phyloP scores from a whole-genome alignment of 2,113 vertebrate species.

The Columba livia region DNA sequence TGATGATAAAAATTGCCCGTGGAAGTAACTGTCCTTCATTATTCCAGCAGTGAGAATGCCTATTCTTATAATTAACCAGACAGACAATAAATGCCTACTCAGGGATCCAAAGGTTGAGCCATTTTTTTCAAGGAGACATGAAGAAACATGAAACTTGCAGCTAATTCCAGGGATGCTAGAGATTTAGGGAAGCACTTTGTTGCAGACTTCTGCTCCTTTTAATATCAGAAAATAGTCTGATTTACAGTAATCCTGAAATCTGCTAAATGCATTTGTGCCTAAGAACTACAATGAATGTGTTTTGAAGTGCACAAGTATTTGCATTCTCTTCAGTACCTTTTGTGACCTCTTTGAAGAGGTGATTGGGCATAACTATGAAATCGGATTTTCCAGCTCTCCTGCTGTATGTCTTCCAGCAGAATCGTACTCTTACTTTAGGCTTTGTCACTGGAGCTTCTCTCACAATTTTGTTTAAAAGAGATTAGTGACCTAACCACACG shows the following conservation, averaged over 20 bases:
- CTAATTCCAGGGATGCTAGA: neutral
- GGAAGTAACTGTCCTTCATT: neutral
- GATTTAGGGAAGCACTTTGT: neutral
- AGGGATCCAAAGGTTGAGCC: neutral
- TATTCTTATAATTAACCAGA: neutral
- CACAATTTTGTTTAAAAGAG: neutral
- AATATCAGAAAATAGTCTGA: neutral
- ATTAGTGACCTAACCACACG: neutral
- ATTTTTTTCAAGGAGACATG: neutral
- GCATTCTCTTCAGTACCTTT: neutral
- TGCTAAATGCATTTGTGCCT: slow-evolving; percentile 24
- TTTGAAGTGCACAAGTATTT: neutral
- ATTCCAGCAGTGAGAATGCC: neutral
- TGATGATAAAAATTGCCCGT: neutral
- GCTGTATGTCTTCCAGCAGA: neutral
- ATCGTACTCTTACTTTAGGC: neutral
- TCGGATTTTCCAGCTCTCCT: neutral
- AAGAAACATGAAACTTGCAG: neutral
- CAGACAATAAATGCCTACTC: neutral
- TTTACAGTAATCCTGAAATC: neutral
- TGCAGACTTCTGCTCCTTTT: neutral
- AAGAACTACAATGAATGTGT: neutral
- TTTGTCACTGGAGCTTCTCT: neutral
- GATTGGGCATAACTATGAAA: neutral
- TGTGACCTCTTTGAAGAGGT: neutral